Evolutionary conservation across 2,113 vertebrate genomes (phyloP), one percentile per base, ranked within the genome.

Genomic region (Paracanthobrama guichenoti): DNA sequence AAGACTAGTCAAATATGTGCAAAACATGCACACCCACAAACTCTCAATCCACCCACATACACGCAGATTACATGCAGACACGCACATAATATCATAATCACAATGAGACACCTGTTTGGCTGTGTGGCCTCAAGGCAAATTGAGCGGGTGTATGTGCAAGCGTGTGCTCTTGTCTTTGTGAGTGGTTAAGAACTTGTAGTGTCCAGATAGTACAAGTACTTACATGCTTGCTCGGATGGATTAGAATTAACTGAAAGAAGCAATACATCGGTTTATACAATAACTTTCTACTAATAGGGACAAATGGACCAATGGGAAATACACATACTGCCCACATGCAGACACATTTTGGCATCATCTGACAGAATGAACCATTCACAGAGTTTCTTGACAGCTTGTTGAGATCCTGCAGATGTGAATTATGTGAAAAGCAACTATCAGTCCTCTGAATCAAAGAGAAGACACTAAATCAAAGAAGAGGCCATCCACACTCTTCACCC

Each of bases 21-120:
- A 69, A 22, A 69, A 71, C 60, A 20, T 60, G 26, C 64, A 55
- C 74, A 46, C 80, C 31, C 53, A 66, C 59, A 79, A 42, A 62
- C 44, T 57, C 26, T 26, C 24, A 28, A 9, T 64, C 82, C 90
- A 89, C 85, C 88, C 83, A 84, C 86, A 53, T 48, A 44, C 74
- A 55, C 24, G 44, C 60, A 26, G 59, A 55, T 28, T 35, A 31
- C 66, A 69, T 42, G 66, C 35, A 69, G 66, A n/a, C 22, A 69
- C 55, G 50, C 57, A 46, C 64, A 77, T 8, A 64, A 55, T 18
- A 50, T 50, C 64, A 39, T 8, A 8, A 28, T 71, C 46, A 82
- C 79, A 69, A 79, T 66, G 75, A 79, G 48, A 84, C 83, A 84
- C 83, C 83, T 84, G 83, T 84, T 79, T 71, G 83, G 16, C 35